A percentile compares a stretch with the other conserved stretches of the same genome.
These are phyloP conservation scores for Nephrocerus scutellatus DNA, from an alignment of 2,888 invertebrate genomes.

Conservation along the genomic window DNA sequence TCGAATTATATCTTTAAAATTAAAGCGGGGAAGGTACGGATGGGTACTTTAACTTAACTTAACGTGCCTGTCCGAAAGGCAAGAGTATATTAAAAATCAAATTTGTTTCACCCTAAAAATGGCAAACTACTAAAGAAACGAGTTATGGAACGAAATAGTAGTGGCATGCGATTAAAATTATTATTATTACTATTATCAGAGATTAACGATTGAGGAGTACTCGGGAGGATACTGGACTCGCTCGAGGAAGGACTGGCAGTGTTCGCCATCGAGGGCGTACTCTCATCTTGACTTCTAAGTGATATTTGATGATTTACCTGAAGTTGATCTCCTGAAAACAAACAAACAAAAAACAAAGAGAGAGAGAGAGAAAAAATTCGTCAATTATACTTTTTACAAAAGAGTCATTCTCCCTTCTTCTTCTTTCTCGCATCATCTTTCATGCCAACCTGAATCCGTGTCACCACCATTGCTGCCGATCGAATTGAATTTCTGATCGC, in stretches of 20 bases:
- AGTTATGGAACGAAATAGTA: conserved; percentile 17
- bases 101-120: conserved; percentile 15
- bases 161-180: conserved; percentile 14
- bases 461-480: conserved; percentile 23
- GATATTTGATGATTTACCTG: conserved; percentile 20
- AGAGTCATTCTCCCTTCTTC: background rate
- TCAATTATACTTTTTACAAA: background rate
- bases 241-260: no score
- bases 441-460: conserved; percentile 14
- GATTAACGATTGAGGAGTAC: no score
- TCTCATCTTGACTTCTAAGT: conserved; percentile 12
- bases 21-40: no score
- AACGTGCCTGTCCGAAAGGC: no score
- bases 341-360: conserved; percentile 1
- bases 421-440: background rate
- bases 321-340: conserved; percentile 18
- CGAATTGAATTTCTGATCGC: conserved; percentile 28
- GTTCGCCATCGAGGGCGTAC: no score
- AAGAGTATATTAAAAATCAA: no score
- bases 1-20: no score
- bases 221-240: no score
- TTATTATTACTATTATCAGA: no score
- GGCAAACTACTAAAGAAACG: conserved; percentile 19
- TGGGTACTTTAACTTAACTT: no score
- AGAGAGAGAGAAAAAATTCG: background rate